Conservation (phyloP, 2,113 vertebrate genomes). For the Madoqua kirkii region DNA sequence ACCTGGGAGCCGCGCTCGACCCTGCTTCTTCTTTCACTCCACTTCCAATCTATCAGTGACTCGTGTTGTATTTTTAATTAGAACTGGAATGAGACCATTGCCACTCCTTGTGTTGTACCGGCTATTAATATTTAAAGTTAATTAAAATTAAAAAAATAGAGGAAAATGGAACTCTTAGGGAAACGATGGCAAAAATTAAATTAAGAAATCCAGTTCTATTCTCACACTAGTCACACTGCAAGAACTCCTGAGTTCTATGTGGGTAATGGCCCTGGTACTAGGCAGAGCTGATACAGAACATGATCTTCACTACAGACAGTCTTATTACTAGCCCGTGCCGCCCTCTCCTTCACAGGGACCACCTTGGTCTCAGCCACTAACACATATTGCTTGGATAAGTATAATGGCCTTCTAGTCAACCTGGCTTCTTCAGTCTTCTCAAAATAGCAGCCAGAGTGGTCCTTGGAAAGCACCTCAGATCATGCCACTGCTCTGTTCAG, state of each 20-base stretch:
- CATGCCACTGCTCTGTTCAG: neutral
- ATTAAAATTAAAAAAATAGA: neutral
- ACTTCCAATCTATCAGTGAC: neutral
- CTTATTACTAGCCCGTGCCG: neutral
- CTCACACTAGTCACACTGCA: neutral
- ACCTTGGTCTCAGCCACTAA: neutral
- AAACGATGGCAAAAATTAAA: neutral
- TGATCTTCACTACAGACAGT: neutral
- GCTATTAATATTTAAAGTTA: neutral
- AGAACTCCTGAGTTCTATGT: fast-evolving
- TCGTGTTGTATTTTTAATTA: neutral
- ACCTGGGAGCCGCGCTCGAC: neutral
- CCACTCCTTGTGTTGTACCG: neutral
- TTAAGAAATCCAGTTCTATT: neutral
- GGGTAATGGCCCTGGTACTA: neutral
- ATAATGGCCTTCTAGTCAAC: neutral
- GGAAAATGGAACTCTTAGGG: neutral
- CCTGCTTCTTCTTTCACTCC: neutral
- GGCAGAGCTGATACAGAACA: neutral
- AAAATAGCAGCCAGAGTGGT: neutral
- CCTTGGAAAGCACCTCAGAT: neutral
- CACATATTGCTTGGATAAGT: neutral
- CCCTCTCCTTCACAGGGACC: fast-evolving
- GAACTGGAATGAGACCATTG: neutral
- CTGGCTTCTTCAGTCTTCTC: neutral